Conservation (phyloP, 2,888 invertebrate genomes). For the Chrysina gloriosa region DNA sequence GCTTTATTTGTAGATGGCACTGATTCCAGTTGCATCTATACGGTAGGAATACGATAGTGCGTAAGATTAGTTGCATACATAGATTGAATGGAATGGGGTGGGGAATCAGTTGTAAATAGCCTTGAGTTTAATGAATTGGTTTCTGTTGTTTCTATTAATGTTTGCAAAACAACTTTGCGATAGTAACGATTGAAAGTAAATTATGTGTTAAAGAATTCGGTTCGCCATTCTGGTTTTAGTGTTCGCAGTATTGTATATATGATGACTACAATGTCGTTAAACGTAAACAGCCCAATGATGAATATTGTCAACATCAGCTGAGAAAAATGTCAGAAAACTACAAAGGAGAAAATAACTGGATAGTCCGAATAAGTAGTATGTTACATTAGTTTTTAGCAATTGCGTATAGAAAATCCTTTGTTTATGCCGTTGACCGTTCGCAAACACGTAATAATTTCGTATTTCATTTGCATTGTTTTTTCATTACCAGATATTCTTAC, state of each 20-base stretch:
- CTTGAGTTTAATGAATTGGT: conserved; percentile 50
- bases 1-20: too few relatives aligned
- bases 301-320: conserved; percentile 58
- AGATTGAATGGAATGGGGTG: conserved; percentile 18
- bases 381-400: conserved; percentile 35
- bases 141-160: conserved; percentile 46
- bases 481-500: too few relatives aligned
- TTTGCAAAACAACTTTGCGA: conserved; percentile 58
- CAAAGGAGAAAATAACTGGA: conserved; percentile 56
- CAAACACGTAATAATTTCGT: conserved; percentile 19
- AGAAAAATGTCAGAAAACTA: conserved; percentile 60
- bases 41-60: too few relatives aligned
- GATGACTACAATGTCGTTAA: conserved; percentile 20
- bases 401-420: conserved; percentile 44
- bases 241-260: conserved; percentile 27
- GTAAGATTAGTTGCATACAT: too few relatives aligned
- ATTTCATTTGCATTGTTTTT: conserved; percentile 31
- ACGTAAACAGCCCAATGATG: conserved; percentile 31
- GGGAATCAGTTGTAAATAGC: conserved; percentile 43
- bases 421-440: conserved; percentile 11
- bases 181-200: conserved; percentile 47
- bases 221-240: conserved; percentile 41
- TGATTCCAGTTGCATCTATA: too few relatives aligned
- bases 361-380: conserved; percentile 56
- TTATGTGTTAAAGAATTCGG: conserved; percentile 53